Base-by-base conservation (phyloP, 2,113 vertebrate genomes). In the Channa maculata region DNA sequence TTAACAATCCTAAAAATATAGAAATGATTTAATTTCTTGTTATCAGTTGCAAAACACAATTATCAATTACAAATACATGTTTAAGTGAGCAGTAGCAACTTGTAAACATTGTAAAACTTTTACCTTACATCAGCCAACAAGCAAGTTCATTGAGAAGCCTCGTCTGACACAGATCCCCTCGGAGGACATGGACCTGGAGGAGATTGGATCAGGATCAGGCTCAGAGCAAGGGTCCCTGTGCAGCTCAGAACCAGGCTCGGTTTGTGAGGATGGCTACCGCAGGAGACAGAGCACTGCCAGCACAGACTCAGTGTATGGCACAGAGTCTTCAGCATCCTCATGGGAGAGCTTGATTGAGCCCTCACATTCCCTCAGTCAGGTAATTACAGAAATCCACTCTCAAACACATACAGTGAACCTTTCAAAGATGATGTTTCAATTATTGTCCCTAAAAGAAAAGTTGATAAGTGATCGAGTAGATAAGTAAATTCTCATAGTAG, bases 101-200 rank as follows among this genome's bases (percentile, higher is more conserved):
- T 71, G 4, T 4, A 3, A 59, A 79, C 2, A 41, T 13, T 76
- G n/a, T 54, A 13, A 75, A 62, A 68, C 11, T 6, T 76, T 0
- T 68, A 15, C 6, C 36, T 71, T 43, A 34, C 43, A 37, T 55
- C 76, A 95, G 93, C 88, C 89, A 33, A 86, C 91, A 61, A 82
- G 77, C 51, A 96, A 95, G 75, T 77, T 91, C 24, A 94, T 87
- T 15, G 94, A 96, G 89, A 95, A 94, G 80, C 93, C 94, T 41
- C 90, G 93, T 8, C 91, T 96, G 67, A 91, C 86, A 43, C 96
- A 97, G 90, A 97, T 97, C 70, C 96, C 95, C 0, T 96, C 95
- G 0, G 96, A 97, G 88, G 96, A 96, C 83, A 95, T 97, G 83
- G 96, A 97, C 81, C 90, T 95, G 0, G 95, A 95, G 9, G 92